phyloP scores from a whole-genome alignment of 37 sponge, comb jelly and placozoan species.

The Cliona cf. orientalis region DNA sequence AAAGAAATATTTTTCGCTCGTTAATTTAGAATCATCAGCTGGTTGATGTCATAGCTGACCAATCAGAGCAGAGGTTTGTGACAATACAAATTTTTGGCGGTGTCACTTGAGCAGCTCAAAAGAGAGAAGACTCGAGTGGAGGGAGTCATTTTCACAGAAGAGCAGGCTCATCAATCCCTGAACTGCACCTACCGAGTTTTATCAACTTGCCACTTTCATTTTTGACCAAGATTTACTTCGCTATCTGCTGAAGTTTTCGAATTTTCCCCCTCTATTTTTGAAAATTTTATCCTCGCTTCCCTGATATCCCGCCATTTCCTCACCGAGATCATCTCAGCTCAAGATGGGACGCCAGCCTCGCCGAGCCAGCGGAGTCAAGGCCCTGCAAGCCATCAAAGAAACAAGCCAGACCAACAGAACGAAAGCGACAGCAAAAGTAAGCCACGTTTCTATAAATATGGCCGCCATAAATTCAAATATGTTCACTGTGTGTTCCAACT shows the following conservation, averaged over 20 bases:
- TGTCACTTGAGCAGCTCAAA: neutral
- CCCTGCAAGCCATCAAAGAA: conserved; percentile 66
- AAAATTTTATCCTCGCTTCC: no score
- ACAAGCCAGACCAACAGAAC: conserved; percentile 21
- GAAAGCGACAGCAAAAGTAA: conserved; percentile 10
- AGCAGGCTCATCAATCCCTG: no score
- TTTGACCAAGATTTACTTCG: neutral
- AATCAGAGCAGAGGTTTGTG: conserved; percentile 20
- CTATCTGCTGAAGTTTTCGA: neutral
- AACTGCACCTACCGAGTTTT: no score
- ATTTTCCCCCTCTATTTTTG: no score
- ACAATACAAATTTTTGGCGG: conserved; percentile 32
- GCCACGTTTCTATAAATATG: neutral
- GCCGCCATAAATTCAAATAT: neutral
- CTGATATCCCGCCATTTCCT: neutral
- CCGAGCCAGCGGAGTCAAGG: conserved; percentile 54
- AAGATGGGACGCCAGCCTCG: conserved; percentile 36
- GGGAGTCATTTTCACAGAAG: neutral
- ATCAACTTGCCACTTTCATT: neutral
- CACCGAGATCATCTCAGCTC: neutral
- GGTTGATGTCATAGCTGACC: conserved; percentile 14
- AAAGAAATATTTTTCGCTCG: neutral
- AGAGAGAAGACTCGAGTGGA: neutral
- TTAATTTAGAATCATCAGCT: conserved; percentile 25
- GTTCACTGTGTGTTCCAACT: neutral